Percentiles rank a stretch among this genome's conserved stretches.
phyloP scores from a whole-genome alignment of 2,888 invertebrate species.

The Exocentrus adspersus region DNA sequence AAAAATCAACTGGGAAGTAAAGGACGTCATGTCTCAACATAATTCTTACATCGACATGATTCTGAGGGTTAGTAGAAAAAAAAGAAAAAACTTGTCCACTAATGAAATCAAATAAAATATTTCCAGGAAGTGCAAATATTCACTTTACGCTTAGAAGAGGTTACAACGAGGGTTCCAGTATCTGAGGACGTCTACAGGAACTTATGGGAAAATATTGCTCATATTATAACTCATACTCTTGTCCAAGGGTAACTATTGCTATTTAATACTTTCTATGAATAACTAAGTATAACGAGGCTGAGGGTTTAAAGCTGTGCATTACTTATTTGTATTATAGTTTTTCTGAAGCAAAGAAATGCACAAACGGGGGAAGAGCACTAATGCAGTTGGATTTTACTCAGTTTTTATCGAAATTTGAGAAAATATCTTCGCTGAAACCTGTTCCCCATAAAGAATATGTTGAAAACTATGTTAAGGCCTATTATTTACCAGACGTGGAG shows the following conservation, averaged over 20 bases:
- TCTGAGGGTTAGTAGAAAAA: conserved; percentile 66
- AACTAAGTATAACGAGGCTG: too few species aligned
- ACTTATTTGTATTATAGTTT: conserved; percentile 66
- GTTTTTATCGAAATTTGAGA: conserved; percentile 89
- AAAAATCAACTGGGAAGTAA: conserved; percentile 94
- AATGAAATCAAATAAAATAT: conserved; percentile 42
- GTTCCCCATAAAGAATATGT: conserved; percentile 90
- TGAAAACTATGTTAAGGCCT: conserved; percentile 95
- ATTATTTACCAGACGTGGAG: conserved; percentile 88
- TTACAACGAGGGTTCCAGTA: conserved; percentile 76
- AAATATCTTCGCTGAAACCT: conserved; percentile 84
- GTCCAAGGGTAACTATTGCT: conserved; percentile 84
- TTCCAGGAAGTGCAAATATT: conserved; percentile 79
- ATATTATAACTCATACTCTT: conserved; percentile 85
- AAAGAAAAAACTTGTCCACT: conserved; percentile 56
- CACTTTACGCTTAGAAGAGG: conserved; percentile 79
- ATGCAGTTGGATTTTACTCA: conserved; percentile 99
- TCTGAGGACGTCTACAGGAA: conserved; percentile 75
- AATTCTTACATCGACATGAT: conserved; percentile 87
- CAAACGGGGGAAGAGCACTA: conserved; percentile 93
- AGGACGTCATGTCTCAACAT: conserved; percentile 94
- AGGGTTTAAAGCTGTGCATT: background rate
- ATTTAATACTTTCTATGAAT: too few species aligned
- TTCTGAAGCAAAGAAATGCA: conserved; percentile 91
- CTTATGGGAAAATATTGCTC: conserved; percentile 89